These are phyloP conservation scores for Ephydatia muelleri DNA, from an alignment of 37 sponge, comb jelly and placozoan species.

Conservation along the genomic window DNA sequence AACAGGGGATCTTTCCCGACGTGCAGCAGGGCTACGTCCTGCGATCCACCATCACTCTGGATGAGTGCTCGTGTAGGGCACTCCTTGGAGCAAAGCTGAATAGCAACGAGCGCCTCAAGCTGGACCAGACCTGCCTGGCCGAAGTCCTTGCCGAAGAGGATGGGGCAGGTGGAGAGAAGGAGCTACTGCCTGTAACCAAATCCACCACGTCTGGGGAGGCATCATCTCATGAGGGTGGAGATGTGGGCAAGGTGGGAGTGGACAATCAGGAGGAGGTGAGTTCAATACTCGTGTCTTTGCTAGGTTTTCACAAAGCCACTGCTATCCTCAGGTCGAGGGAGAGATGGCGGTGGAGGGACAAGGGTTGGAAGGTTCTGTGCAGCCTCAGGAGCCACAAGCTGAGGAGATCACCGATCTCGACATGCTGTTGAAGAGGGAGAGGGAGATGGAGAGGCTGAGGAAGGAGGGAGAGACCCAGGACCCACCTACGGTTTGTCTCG, in stretches of 20 bases:
- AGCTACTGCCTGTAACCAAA: not conserved
- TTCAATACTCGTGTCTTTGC: too few relatives aligned
- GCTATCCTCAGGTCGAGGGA: not conserved
- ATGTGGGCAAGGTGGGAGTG: not conserved
- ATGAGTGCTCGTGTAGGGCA: slow-evolving; percentile 51
- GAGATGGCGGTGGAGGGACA: slow-evolving; percentile 5
- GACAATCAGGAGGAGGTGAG: not conserved
- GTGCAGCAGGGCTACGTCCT: slow-evolving; percentile 67
- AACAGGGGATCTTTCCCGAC: slow-evolving; percentile 79
- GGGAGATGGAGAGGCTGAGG: slow-evolving; percentile 36
- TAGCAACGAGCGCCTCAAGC: slow-evolving; percentile 62
- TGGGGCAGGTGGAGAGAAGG: slow-evolving; percentile 27
- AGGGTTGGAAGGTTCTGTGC: not conserved
- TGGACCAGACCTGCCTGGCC: slow-evolving; percentile 72
- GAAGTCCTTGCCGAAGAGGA: slow-evolving; percentile 77
- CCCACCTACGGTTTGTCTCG: not conserved
- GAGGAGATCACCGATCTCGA: slow-evolving; percentile 26
- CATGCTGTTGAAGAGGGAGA: slow-evolving; percentile 20
- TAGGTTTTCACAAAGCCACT: too few relatives aligned
- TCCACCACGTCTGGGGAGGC: too few relatives aligned
- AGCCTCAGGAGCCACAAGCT: not conserved
- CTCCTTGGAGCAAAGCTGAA: slow-evolving; percentile 59
- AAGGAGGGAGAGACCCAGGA: not conserved
- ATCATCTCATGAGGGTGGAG: not conserved
- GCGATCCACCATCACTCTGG: slow-evolving; percentile 39